phyloP scores from a whole-genome alignment of 2,113 vertebrate species.

The Halcyon malimbica region DNA sequence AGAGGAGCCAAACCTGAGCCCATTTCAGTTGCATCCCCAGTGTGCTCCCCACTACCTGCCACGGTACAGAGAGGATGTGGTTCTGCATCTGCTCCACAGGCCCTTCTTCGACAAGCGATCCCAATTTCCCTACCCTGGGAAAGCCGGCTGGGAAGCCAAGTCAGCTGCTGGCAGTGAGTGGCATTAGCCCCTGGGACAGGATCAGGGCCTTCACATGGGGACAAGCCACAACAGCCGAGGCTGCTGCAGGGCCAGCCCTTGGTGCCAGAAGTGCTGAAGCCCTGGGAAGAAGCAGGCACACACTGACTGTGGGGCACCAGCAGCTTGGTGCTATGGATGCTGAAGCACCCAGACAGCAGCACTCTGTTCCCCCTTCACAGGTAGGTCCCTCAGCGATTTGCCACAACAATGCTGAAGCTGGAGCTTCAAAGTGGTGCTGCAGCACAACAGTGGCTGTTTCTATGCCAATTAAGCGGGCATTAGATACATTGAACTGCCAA shows the following conservation, averaged over 20 bases:
- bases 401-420: fast-evolving
- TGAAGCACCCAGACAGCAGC: not conserved
- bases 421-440: not conserved
- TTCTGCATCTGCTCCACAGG: not conserved
- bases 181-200: fast-evolving
- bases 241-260: not conserved
- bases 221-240: fast-evolving
- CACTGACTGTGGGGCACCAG: fast-evolving
- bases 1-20: not conserved
- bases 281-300: not conserved
- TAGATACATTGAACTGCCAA: not conserved
- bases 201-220: not conserved
- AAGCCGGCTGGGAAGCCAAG: fast-evolving
- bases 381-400: not conserved
- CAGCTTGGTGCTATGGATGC: fast-evolving
- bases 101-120: not conserved
- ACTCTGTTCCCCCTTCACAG: fast-evolving
- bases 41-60: not conserved
- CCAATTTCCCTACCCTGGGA: not conserved
- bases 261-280: not conserved
- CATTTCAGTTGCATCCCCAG: not conserved
- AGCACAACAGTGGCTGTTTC: not conserved
- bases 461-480: not conserved
- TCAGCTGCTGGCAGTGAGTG: not conserved
- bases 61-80: not conserved